Percentiles rank a stretch among this genome's conserved stretches.
phyloP scores from a whole-genome alignment of 2,113 vertebrate species.

The Nyctereutes procyonoides region DNA sequence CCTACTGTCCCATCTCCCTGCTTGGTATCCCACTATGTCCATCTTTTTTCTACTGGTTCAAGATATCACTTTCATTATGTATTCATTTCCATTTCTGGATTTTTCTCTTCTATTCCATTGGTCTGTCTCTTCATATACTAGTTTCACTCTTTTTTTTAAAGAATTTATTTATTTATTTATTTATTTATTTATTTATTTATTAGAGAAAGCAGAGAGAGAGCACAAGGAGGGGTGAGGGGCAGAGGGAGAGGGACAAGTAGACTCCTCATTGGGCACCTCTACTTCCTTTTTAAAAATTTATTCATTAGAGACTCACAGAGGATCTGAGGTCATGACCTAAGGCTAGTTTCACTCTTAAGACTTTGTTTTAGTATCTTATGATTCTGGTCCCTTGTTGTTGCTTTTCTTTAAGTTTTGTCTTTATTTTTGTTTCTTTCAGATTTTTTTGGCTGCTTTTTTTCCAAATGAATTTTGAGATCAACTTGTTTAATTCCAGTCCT shows the following conservation, averaged over 20 bases:
- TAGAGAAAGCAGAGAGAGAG: too few species aligned
- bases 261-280: too few species aligned
- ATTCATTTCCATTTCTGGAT: slow-evolving; percentile 4
- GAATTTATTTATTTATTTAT: too few species aligned
- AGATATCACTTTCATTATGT: neutral
- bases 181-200: too few species aligned
- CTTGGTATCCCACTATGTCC: neutral
- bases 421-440: neutral
- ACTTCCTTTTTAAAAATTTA: too few species aligned
- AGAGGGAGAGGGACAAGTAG: too few species aligned
- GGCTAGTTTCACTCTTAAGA: neutral
- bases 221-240: too few species aligned
- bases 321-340: too few species aligned
- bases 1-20: neutral
- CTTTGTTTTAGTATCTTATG: slow-evolving; percentile 15
- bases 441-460: neutral
- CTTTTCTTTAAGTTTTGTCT: neutral
- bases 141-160: neutral
- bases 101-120: slow-evolving; percentile 10
- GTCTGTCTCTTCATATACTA: neutral
- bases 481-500: neutral
- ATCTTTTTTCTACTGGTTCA: slow-evolving; percentile 10
- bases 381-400: neutral
- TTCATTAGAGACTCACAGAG: too few species aligned
- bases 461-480: neutral